Base-by-base conservation (phyloP, 37 sponge, comb jelly and placozoan genomes). In the Bolinopsis microptera region DNA sequence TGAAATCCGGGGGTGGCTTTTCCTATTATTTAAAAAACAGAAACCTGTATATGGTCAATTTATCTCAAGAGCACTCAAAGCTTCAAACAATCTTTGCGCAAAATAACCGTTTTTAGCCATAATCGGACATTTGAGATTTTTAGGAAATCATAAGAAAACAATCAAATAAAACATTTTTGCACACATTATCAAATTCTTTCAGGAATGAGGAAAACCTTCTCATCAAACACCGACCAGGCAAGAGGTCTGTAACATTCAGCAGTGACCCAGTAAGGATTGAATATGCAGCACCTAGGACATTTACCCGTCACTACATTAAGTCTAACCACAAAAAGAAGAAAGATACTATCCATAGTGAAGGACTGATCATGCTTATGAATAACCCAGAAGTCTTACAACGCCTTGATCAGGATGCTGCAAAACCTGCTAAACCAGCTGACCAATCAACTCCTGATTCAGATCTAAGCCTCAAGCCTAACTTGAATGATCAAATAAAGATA, bases 241-340 rank as follows among this genome's bases (percentile, higher is more conserved):
- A 86, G 22, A 86, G 90, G 28, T 41, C 25, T 86, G 90, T 86
- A 40, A 86, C 90, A 0, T 86, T 86, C 90, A 86, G 90, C 48
- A 34, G 18, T 9, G 90, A 39, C 3, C 90, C 90, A 9, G 90
- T 41, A 25, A 39, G 36, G 23, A 38, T 86, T 28, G 90, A 38
- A 18, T n/a, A 33, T 86, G 90, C 90, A 22, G 90, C 90, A 16
- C 90, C 90, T 1, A 28, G 30, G 22, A 86, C 90, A 39, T 86
- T 86, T 38, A 39, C 41, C 30, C 40, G 90, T 2, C 8, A 41
- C 30, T 86, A 86, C 61, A 41, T 86, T 30, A 86, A 86, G 61
- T 86, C 90, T 9, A 86, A 86, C 90, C 90, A 86, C 90, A 86
- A 86, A 38, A 86, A 86, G 61, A 86, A 86, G 61, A 86, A 86